Base-by-base conservation (phyloP, 2,888 invertebrate genomes). In the Lepidocyrtinus sp. region DNA sequence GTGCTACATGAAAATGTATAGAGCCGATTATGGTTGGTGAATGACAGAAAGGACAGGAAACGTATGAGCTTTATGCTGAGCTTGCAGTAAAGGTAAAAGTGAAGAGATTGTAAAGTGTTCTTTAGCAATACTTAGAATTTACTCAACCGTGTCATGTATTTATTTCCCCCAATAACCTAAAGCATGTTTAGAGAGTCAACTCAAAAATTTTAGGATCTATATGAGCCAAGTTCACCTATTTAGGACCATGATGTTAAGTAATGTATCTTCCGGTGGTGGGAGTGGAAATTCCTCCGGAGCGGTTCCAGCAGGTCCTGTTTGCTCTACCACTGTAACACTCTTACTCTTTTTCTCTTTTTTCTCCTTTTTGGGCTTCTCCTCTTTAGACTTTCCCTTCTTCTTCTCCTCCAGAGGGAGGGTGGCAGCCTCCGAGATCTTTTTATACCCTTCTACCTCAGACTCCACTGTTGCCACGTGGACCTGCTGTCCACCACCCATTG, bases 381-480 rank as follows among this genome's bases (percentile, higher is more conserved):
- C 86, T 73, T 83, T 83, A 25, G 84, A 84, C 72, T 84, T 84
- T 61, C 82, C 84, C 69, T 83, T 82, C 82, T 86, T 86, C 69
- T 82, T 85, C 63, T 84, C 85, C 9, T 80, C 85, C 12, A 87
- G 78, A 25, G 87, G 87, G 46, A 87, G 85, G 50, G 87, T 87
- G 61, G 87, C 86, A 55, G 87, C 86, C 74, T 87, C 87, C 62
- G 86, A 85, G 71, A 85, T 85, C 79, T 85, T 84, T 78, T 86
- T 85, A 75, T 86, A 86, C 70, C 89, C 89, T 87, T 94, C 93
- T 86, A 94, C 92, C 90, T 95, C 95, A 88, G 95, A 92, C 90
- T 95, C 95, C 87, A 96, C 96, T 81, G 95, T 95, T 87, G 95
- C 94, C 89, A 95, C 95, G 91, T 95, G 95, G 90, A 95, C 93